Evolutionary conservation across 2,888 invertebrate species (phyloP).

Genomic region (Perdita meconis): DNA sequence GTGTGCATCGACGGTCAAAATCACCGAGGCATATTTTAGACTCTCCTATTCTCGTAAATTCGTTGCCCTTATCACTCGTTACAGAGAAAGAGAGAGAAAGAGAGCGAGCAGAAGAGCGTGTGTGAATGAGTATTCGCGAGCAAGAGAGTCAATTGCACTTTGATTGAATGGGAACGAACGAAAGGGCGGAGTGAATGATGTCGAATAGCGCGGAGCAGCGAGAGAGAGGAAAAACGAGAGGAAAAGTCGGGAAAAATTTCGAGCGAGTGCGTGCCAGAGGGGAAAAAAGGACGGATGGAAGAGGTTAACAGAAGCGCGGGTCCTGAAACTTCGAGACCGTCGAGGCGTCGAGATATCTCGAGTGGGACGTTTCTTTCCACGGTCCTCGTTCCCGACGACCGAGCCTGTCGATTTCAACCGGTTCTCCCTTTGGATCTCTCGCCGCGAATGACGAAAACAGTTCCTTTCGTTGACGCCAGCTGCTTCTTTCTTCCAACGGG

Average conservation of each 20-base stretch:
- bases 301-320: background rate
- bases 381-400: background rate
- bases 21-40: constrained; percentile 24
- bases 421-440: background rate
- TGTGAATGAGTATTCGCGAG: constrained; percentile 7
- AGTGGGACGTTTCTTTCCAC: constrained; percentile 10
- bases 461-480: too few relatives aligned
- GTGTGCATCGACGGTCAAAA: background rate
- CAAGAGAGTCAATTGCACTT: constrained; percentile 2
- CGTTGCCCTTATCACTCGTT: constrained; percentile 30
- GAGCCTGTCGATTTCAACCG: constrained; percentile 7
- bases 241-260: constrained; percentile 29
- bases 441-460: background rate
- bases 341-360: constrained; percentile 10
- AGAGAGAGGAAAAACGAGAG: background rate
- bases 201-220: background rate
- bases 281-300: background rate
- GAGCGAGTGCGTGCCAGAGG: constrained; percentile 10
- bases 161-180: constrained; percentile 25
- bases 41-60: constrained; percentile 24
- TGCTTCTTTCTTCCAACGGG: too few relatives aligned
- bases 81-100: constrained; percentile 8
- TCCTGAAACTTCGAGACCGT: constrained; percentile 36
- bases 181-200: constrained; percentile 29
- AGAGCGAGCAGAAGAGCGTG: too few relatives aligned